These are phyloP conservation scores for Toxonevra muliebris DNA, from an alignment of 2,888 invertebrate genomes.

Conservation along the genomic window DNA sequence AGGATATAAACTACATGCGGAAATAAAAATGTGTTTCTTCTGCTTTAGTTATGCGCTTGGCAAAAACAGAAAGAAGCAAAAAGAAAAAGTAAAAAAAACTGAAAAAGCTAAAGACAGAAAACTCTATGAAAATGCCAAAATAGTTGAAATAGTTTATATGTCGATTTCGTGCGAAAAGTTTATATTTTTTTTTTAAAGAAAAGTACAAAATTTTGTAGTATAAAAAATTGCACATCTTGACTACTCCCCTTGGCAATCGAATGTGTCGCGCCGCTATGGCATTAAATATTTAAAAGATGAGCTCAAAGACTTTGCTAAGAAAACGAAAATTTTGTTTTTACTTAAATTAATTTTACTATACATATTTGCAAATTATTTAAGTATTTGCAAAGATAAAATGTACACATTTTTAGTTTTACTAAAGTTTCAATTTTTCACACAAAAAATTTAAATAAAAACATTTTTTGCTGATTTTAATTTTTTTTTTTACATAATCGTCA, in stretches of 20 bases:
- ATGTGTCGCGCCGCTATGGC: constrained; percentile 2
- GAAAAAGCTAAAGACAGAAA: no score
- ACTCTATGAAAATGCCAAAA: constrained; percentile 27
- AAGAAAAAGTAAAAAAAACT: no score
- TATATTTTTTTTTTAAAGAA: not conserved
- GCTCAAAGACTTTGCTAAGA: no score
- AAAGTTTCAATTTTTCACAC: no score
- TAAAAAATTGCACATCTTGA: not conserved
- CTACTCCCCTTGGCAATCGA: not conserved
- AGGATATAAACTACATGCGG: constrained; percentile 20
- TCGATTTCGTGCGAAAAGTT: constrained; percentile 25
- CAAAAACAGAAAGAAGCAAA: not conserved
- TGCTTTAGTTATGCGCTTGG: constrained; percentile 1
- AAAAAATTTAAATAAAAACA: no score
- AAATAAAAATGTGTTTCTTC: not conserved
- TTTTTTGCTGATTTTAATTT: no score
- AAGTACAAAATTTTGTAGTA: no score
- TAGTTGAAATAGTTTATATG: constrained; percentile 24
- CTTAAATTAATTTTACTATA: no score
- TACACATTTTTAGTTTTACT: no score
- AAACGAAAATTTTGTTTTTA: no score
- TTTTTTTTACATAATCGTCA: not conserved
- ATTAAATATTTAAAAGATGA: constrained; percentile 15
- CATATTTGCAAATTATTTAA: no score
- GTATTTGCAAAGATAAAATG: no score